phyloP scores from a whole-genome alignment of 2,113 vertebrate species.

The Cyanoderma ruficeps region DNA sequence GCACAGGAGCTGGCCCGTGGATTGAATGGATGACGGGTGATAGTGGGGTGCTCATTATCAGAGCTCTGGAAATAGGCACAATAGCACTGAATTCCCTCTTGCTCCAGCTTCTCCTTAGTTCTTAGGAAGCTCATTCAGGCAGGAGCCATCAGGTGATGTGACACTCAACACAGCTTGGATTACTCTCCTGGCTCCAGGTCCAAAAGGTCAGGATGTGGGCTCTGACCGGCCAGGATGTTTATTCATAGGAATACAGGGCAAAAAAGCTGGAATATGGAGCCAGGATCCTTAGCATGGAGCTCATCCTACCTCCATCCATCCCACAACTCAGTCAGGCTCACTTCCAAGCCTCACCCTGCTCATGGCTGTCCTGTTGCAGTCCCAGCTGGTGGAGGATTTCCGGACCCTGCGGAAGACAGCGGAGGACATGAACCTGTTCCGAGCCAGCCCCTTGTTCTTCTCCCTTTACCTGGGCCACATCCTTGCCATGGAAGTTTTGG shows the following conservation, averaged over 20 bases:
- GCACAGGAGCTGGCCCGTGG: neutral
- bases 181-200: neutral
- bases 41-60: neutral
- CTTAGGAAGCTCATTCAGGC: neutral
- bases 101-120: neutral
- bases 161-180: neutral
- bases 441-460: slow-evolving; percentile 84
- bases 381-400: slow-evolving; percentile 85
- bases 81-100: neutral
- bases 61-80: neutral
- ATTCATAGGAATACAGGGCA: neutral
- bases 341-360: neutral
- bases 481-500: slow-evolving; percentile 82
- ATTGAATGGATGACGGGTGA: neutral
- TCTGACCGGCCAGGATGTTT: neutral
- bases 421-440: slow-evolving; percentile 83
- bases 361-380: slow-evolving; percentile 62
- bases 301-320: neutral
- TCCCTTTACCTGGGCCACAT: slow-evolving; percentile 85
- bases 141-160: neutral
- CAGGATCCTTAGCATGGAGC: neutral
- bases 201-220: neutral
- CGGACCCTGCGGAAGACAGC: slow-evolving; percentile 75
- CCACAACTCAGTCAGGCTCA: neutral
- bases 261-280: neutral